Percentiles rank a stretch among this genome's conserved stretches.
Conservation (phyloP, 2,113 vertebrate species). For the Sapajus apella region DNA sequence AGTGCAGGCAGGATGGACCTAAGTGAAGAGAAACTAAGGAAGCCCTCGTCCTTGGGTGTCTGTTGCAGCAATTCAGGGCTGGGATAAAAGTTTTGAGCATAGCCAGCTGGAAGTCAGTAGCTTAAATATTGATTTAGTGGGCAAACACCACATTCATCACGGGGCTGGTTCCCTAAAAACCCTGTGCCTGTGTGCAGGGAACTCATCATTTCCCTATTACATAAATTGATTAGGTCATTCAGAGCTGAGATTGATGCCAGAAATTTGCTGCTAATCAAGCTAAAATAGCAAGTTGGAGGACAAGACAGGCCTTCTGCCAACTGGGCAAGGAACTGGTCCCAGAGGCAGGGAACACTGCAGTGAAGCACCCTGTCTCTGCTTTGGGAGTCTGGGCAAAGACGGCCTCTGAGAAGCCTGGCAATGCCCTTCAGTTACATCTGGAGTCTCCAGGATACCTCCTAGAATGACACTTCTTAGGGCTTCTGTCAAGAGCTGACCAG, state of each 20-base stretch:
- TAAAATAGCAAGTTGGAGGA: constrained; percentile 54
- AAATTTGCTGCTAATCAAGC: constrained; percentile 59
- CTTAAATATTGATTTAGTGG: constrained; percentile 59
- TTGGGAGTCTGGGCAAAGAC: neutral
- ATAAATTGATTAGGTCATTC: constrained; percentile 69
- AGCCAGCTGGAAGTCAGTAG: constrained; percentile 36
- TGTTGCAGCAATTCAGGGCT: neutral
- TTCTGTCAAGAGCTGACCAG: neutral
- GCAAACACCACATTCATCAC: constrained; percentile 56
- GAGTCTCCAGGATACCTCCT: neutral
- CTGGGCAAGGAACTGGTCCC: constrained; percentile 37
- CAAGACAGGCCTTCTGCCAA: constrained; percentile 59
- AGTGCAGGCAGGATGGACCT: neutral
- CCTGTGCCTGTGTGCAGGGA: neutral
- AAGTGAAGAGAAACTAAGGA: neutral
- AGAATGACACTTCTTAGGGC: neutral
- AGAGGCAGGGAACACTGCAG: constrained; percentile 42
- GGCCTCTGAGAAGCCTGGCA: neutral
- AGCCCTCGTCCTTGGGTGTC: neutral
- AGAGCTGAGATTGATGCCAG: constrained; percentile 42
- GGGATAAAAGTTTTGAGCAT: constrained; percentile 1
- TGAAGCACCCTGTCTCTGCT: neutral
- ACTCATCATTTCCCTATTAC: constrained; percentile 71
- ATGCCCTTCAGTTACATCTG: neutral
- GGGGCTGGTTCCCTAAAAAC: constrained; percentile 23